A percentile compares a stretch with the other conserved stretches of the same genome.
phyloP scores from a whole-genome alignment of 2,888 invertebrate genomes.

The Chaitophorus viminalis region DNA sequence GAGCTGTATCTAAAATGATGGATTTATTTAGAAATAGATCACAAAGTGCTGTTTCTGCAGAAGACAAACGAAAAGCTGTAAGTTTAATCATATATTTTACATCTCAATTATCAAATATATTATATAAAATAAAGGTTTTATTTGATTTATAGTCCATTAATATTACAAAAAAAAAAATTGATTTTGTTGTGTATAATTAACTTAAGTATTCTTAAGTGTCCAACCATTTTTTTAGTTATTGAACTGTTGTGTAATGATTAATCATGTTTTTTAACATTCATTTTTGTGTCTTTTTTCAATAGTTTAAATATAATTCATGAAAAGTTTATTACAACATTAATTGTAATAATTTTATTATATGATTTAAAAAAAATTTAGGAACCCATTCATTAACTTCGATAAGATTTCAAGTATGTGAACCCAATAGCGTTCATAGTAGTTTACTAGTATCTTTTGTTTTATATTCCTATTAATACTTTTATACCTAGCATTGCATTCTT shows the following conservation, averaged over 20 bases:
- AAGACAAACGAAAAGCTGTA: constrained; percentile 79
- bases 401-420: too few species aligned
- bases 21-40: constrained; percentile 86
- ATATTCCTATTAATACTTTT: too few species aligned
- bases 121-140: neutral
- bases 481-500: too few species aligned
- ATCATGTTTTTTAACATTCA: too few species aligned
- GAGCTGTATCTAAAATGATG: constrained; percentile 91
- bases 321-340: neutral
- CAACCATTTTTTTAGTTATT: neutral
- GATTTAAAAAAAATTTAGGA: neutral
- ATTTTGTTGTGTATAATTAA: neutral
- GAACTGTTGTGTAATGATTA: neutral
- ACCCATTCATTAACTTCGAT: neutral
- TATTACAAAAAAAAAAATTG: neutral
- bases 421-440: neutral
- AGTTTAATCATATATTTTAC: constrained; percentile 66
- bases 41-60: constrained; percentile 76
- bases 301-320: neutral
- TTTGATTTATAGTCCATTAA: too few species aligned
- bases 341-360: too few species aligned
- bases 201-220: neutral
- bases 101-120: neutral
- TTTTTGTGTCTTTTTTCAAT: neutral
- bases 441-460: neutral